Evolutionary conservation across 2,888 invertebrate species (phyloP).

Genomic region (Ctena decussata): DNA sequence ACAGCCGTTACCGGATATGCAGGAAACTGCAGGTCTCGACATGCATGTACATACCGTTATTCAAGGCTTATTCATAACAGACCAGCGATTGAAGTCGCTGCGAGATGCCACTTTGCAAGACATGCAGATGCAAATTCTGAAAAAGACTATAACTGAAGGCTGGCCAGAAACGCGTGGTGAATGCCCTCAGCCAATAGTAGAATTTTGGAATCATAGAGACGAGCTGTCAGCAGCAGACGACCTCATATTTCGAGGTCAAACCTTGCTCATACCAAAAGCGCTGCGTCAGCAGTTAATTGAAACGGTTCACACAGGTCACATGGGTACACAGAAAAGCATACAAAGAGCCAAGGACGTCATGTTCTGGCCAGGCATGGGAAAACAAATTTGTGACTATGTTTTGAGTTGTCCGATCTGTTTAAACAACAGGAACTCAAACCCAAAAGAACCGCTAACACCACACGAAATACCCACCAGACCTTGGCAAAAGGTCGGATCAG

Average conservation of each 20-base stretch:
- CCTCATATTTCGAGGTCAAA: slow-evolving; percentile 45
- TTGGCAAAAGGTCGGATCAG: neutral
- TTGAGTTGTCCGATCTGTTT: neutral
- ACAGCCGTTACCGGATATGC: slow-evolving; percentile 6
- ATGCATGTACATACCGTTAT: slow-evolving; percentile 20
- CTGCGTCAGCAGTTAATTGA: slow-evolving; percentile 30
- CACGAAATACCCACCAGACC: neutral
- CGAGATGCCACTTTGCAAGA: neutral
- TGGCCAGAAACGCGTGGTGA: slow-evolving; percentile 18
- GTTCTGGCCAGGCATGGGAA: neutral
- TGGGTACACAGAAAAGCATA: slow-evolving; percentile 31
- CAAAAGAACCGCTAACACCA: neutral
- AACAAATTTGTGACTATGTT: neutral
- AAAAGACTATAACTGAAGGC: neutral
- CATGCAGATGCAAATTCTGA: neutral
- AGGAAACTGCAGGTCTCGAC: slow-evolving; percentile 6
- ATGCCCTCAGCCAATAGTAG: slow-evolving; percentile 3
- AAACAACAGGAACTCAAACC: neutral
- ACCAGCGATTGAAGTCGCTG: slow-evolving; percentile 27
- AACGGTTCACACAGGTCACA: slow-evolving; percentile 10
- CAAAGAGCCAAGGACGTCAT: neutral
- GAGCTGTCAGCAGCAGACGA: slow-evolving; percentile 29
- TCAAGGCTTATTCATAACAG: slow-evolving; percentile 23
- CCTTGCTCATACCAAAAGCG: slow-evolving; percentile 42
- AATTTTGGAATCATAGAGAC: slow-evolving; percentile 25